phyloP scores from a whole-genome alignment of 2,888 invertebrate genomes.

The Monopis laevigella region DNA sequence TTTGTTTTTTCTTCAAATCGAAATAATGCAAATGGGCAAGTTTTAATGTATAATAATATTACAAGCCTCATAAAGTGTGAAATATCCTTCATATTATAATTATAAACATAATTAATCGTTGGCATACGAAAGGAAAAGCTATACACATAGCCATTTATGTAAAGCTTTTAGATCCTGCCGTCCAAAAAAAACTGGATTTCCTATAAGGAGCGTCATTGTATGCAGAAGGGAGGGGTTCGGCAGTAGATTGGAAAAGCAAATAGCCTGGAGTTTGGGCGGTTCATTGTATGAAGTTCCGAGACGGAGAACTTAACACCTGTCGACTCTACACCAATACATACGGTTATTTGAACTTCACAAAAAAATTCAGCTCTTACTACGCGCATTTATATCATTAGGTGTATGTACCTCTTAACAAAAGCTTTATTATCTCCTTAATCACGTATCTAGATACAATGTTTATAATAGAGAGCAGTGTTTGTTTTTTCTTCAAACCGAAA shows the following conservation, averaged over 20 bases:
- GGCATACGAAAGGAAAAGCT: no score
- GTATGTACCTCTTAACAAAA: neutral
- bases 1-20: conserved; percentile 58
- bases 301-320: conserved; percentile 53
- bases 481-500: conserved; percentile 57
- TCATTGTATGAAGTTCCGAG: conserved; percentile 36
- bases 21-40: conserved; percentile 65
- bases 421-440: conserved; percentile 61
- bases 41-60: no score
- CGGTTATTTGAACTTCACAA: no score
- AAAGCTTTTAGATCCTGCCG: conserved; percentile 4
- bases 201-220: conserved; percentile 2
- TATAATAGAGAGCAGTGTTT: conserved; percentile 57
- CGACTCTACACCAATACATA: conserved; percentile 17
- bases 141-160: no score
- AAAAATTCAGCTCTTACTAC: no score
- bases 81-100: no score
- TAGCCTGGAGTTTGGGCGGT: conserved; percentile 56
- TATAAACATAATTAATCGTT: no score
- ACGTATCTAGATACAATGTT: conserved; percentile 57
- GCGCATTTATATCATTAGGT: neutral
- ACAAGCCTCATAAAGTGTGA: no score
- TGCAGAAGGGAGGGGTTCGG: neutral
- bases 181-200: conserved; percentile 3
- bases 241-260: conserved; percentile 42